Evolutionary conservation across 2,888 invertebrate genomes (phyloP), one percentile per base, ranked within the genome.

Genomic region (Phaonia tiefii): DNA sequence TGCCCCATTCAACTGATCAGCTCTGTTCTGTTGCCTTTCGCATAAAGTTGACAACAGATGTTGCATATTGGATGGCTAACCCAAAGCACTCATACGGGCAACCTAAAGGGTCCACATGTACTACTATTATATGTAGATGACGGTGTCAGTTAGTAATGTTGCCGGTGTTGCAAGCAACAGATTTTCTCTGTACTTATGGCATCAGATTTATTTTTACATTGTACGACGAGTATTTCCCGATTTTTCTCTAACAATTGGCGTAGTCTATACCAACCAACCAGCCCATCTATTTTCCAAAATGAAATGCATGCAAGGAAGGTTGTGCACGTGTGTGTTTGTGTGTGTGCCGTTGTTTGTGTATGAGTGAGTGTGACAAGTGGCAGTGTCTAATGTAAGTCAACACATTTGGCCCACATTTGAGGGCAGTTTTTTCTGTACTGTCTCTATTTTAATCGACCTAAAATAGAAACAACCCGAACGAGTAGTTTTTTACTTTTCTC

Each of bases 161-260:
- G 78, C 56, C 78, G 78, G 75, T 20, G 56, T 72, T 63, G 49
- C 66, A 75, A 72, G 81, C 81, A 81, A 81, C 77, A 78, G 78
- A 39, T 69, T 11, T 75, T 71, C 71, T 72, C 17, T 42, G 26
- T 63, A 63, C 37, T 63, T 63, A 25, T 63, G 63, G 63, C 63
- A 39, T 39, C 63, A 42, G 63, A 63, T 63, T 63, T 63, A 63
- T 63, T 63, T 63, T 39, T 63, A 31, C 31, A 31, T 8, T 31
- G 31, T 31, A n/a, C n/a, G n/a, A n/a, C n/a, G n/a, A n/a, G n/a
- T n/a, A 5, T 31, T 31, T 8, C 31, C 31, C 31, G 31, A 31
- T 31, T 37, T 63, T 42, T 39, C 31, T 86, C 85, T 5, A 89
- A 86, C 71, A 88, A 11, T 37, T 60, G 11, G 15, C 20, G 15